Evolutionary conservation across 2,888 invertebrate species (phyloP).

Genomic region (Acanthosepion pharaonis): DNA sequence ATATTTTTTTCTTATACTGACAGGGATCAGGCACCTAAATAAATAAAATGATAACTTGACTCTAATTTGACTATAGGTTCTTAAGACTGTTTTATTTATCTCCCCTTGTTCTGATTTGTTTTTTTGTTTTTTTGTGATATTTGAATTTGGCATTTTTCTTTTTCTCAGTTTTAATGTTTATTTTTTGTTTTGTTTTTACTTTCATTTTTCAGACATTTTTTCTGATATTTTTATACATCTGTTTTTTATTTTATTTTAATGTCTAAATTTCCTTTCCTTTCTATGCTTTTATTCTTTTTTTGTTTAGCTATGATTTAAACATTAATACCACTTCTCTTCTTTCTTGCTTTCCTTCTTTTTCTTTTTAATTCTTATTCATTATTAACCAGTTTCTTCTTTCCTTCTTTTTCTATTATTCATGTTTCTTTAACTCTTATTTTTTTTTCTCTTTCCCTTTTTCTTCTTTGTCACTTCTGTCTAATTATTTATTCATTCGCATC

Average conservation of each 20-base stretch:
- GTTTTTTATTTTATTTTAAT: neutral
- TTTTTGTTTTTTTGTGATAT: too few relatives aligned
- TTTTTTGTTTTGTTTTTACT: neutral
- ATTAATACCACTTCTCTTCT: neutral
- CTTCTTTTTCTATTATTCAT: neutral
- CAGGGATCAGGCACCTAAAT: too few relatives aligned
- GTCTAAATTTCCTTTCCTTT: neutral
- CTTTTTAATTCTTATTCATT: neutral
- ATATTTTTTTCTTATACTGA: too few relatives aligned
- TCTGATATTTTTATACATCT: neutral
- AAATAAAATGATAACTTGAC: too few relatives aligned
- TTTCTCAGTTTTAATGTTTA: neutral
- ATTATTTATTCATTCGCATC: conserved; percentile 12
- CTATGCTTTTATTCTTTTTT: neutral
- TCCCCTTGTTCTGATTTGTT: too few relatives aligned
- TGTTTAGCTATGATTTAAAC: neutral
- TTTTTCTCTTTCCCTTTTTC: neutral
- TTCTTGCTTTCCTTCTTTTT: neutral
- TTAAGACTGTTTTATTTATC: too few relatives aligned
- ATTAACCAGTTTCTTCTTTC: neutral
- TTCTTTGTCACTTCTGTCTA: neutral
- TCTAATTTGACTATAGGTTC: too few relatives aligned
- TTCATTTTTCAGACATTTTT: neutral
- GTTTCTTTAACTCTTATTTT: neutral
- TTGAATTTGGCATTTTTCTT: too few relatives aligned